Base-by-base conservation (phyloP, 2,797 vertebrate genomes). In the Phataginus tetradactyla region DNA sequence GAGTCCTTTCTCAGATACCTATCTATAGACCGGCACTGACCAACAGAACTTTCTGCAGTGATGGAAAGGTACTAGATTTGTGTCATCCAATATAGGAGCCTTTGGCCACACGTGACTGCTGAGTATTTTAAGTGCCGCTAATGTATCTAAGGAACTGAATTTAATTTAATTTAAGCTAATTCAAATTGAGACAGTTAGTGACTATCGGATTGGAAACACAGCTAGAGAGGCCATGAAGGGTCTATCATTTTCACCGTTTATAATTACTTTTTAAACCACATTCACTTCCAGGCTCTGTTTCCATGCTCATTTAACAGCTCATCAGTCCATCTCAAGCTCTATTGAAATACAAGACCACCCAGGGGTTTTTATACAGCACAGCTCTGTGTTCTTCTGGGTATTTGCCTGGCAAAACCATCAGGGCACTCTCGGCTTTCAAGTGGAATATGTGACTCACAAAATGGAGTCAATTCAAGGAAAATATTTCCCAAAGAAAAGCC, bases 401-500 rank as follows among this genome's bases (percentile, higher is more conserved):
- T 80, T 61, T 72, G 51, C 71, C 71, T 57, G 85, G 84, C 23
- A 90, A 93, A 75, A 57, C 83, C 71, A 49, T 83, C 37, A 34
- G n/a, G 42, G 83, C 91, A 78, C 42, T 45, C 39, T 91, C 4
- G 7, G 53, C 64, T 71, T 14, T 79, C 61, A 71, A 39, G 4
- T 90, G 84, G 71, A 96, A 91, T 55, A 94, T 63, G 45, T 91
- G 91, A 96, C 71, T 95, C 92, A 93, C 3, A 6, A 77, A 94
- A 95, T 51, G 61, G 63, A 93, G 45, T 8, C 2, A 71, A 69
- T 61, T 85, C 95, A 95, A 96, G 27, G 37, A 92, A 95, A 90
- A 78, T 42, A 53, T 85, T 89, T 83, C 88, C 85, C 2, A 15
- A 91, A 89, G 74, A 87, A 77, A 96, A 85, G 45, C 27, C 2